Base-by-base conservation (phyloP, 2,797 vertebrate species). In the Microctenopoma lineatum region DNA sequence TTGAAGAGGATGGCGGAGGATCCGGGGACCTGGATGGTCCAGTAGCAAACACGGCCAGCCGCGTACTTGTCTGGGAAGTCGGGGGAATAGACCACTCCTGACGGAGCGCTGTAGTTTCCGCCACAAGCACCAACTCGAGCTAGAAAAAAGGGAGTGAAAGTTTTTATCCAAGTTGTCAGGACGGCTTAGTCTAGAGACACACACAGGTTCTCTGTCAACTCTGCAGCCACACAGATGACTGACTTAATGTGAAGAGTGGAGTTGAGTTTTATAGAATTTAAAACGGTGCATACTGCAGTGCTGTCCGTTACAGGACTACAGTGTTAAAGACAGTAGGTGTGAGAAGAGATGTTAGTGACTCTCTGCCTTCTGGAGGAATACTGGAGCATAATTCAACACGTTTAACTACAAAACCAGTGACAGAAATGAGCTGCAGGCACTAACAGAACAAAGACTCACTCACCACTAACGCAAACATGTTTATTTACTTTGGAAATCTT, bases 51-150 rank as follows among this genome's bases (percentile, higher is more conserved):
- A 12, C 96, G 94, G 11, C 96, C 94, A 0, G 95, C 87, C 4
- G 88, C 89, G 0, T 99, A 99, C 26, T 94, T 94, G 85, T 98
- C 97, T 0, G 97, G 97, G 66, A 98, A 99, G 88, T 98, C 97
- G 0, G 97, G 97, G 21, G 97, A 99, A 78, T 99, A 99, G 86
- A 99, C 94, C 27, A 98, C 96, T 1, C 92, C 95, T 0, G 96
- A 94, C 36, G 94, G 90, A 65, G 94, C 89, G 1, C 94, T 93
- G 86, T 97, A 98, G 89, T 99, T 99, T 42, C 97, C 97, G 14
- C 97, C 97, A 10, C 97, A 99, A 63, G 96, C 93, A 1, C 97
- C 97, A 0, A 98, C 95, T 7, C 94, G 95, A 21, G 97, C 97
- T 99, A 87, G n/a, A 80, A 58, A 50, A 51, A 70, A 75, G 55